phyloP scores from a whole-genome alignment of 2,888 invertebrate genomes.

The Temnothorax ravouxi region DNA sequence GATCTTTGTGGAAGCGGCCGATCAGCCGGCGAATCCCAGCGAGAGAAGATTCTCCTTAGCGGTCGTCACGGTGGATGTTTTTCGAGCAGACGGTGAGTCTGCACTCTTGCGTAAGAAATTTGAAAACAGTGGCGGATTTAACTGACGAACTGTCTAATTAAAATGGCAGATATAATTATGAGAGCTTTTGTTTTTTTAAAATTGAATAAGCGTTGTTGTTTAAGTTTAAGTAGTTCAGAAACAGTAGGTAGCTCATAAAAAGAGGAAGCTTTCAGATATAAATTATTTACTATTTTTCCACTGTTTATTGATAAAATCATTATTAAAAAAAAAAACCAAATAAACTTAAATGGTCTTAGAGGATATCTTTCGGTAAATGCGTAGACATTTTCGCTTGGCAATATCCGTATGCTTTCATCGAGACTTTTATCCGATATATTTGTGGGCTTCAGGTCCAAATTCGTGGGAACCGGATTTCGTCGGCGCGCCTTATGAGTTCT shows the following conservation, averaged over 20 bases:
- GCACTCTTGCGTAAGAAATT: no score
- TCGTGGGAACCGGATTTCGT: conserved; percentile 92
- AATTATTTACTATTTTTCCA: neutral
- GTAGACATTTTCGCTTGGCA: neutral
- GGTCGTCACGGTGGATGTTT: conserved; percentile 94
- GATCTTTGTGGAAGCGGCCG: conserved; percentile 94
- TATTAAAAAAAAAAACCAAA: no score
- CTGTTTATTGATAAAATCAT: neutral
- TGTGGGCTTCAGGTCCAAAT: conserved; percentile 86
- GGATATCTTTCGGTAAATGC: neutral
- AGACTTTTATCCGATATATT: neutral
- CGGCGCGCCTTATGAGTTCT: conserved; percentile 95
- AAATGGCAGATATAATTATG: neutral
- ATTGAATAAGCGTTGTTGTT: neutral
- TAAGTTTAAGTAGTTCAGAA: neutral
- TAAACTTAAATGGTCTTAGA: neutral
- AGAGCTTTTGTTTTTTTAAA: neutral
- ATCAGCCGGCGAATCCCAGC: conserved; percentile 94
- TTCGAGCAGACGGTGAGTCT: conserved; percentile 86
- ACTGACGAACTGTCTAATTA: neutral
- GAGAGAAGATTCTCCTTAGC: conserved; percentile 94
- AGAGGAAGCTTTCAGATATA: neutral
- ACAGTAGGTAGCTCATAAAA: neutral
- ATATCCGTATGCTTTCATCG: neutral
- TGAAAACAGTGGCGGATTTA: neutral